Conservation (phyloP, 2,888 invertebrate genomes). For the Tinea semifulvella region DNA sequence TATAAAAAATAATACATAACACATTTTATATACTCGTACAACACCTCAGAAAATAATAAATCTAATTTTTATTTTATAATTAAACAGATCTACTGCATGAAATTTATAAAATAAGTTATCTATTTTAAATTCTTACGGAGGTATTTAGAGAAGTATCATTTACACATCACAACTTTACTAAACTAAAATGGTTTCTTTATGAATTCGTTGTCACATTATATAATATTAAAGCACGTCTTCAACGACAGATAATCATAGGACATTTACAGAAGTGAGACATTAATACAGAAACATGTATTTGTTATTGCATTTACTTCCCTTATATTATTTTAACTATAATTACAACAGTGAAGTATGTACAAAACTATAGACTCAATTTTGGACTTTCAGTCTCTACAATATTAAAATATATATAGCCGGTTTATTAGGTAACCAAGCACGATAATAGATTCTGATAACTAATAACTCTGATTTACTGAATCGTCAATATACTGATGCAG, state of each 20-base stretch:
- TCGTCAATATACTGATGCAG: not conserved
- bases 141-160: slow-evolving; percentile 2
- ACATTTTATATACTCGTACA: slow-evolving; percentile 18
- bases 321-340: slow-evolving; percentile 56
- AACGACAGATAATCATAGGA: not conserved
- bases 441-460: slow-evolving; percentile 11
- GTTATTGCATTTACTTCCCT: slow-evolving; percentile 58
- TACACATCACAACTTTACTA: slow-evolving; percentile 7
- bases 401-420: slow-evolving; percentile 39
- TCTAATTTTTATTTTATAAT: slow-evolving; percentile 19
- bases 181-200: slow-evolving; percentile 4
- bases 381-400: slow-evolving; percentile 66
- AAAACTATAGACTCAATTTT: slow-evolving; percentile 66
- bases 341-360: slow-evolving; percentile 61
- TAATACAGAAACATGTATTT: slow-evolving; percentile 59
- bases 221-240: slow-evolving; percentile 5
- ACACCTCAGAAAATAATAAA: slow-evolving; percentile 17
- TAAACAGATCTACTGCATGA: slow-evolving; percentile 16
- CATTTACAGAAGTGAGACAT: not conserved
- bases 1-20: slow-evolving; percentile 12
- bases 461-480: slow-evolving; percentile 12
- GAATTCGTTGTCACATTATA: slow-evolving; percentile 5
- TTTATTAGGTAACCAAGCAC: slow-evolving; percentile 9
- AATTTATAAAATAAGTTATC: slow-evolving; percentile 3
- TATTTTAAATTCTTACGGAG: slow-evolving; percentile 6